These are phyloP conservation scores for Nephila pilipes DNA, from an alignment of 1,140 invertebrate genomes.

Conservation along the genomic window DNA sequence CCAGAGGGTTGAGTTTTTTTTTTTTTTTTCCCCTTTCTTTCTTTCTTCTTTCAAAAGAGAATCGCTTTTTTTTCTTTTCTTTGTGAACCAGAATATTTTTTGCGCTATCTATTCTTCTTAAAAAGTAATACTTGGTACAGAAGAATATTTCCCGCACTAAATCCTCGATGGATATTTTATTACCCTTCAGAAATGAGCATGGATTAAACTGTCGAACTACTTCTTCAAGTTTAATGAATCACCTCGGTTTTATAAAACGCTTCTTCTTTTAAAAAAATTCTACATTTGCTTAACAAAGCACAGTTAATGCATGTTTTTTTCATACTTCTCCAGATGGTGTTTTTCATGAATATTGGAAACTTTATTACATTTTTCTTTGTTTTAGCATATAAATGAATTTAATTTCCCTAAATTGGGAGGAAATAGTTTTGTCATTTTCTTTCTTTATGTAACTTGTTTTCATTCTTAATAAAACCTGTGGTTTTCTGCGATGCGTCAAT, in stretches of 20 bases:
- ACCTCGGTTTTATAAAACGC: background rate
- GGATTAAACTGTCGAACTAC: slow-evolving; percentile 38
- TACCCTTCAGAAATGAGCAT: slow-evolving; percentile 20
- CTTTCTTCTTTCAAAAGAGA: background rate
- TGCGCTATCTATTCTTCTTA: slow-evolving; percentile 36
- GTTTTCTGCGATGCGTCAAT: no score
- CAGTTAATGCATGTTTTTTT: no score
- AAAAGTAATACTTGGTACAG: slow-evolving; percentile 15
- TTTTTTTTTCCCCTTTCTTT: slow-evolving; percentile 2
- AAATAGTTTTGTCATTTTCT: no score
- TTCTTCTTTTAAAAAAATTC: background rate
- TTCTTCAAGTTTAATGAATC: slow-evolving; percentile 6
- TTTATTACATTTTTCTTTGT: no score
- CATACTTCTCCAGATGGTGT: no score
- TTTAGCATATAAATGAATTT: no score
- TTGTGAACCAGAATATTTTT: background rate
- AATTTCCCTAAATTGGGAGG: no score
- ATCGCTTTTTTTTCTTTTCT: slow-evolving; percentile 33
- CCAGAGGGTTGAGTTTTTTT: slow-evolving; percentile 51
- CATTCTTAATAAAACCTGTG: no score
- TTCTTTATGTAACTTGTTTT: no score
- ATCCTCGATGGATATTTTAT: slow-evolving; percentile 28
- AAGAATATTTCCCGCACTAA: background rate
- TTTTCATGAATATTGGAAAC: no score
- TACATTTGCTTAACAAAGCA: background rate